phyloP scores from a whole-genome alignment of 2,888 invertebrate genomes.

The Drosophila mercatorum region DNA sequence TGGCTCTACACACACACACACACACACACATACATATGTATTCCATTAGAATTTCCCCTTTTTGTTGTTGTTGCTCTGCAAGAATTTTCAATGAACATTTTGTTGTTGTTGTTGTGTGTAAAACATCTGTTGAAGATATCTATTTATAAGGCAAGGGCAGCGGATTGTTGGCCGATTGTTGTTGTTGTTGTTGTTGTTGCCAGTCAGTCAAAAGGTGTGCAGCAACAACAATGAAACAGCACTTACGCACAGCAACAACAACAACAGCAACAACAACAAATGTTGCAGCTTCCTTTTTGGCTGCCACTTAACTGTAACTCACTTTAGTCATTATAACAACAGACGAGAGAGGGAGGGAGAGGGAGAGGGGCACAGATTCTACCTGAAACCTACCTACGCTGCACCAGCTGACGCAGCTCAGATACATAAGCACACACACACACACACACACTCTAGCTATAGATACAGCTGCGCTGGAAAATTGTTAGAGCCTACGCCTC shows the following conservation, averaged over 20 bases:
- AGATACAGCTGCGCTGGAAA: constrained; percentile 42
- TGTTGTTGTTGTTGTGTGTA: constrained; percentile 10
- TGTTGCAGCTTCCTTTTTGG: constrained; percentile 80
- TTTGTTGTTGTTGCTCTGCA: background rate
- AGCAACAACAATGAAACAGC: constrained; percentile 70
- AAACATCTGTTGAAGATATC: constrained; percentile 50
- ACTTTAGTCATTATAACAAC: constrained; percentile 62
- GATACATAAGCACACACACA: constrained; percentile 25
- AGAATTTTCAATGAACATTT: constrained; percentile 31
- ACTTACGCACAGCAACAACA: constrained; percentile 59
- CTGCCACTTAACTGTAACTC: constrained; percentile 80
- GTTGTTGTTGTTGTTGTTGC: constrained; percentile 10
- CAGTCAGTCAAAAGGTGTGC: constrained; percentile 66
- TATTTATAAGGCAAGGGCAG: constrained; percentile 40
- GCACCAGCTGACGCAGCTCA: constrained; percentile 56
- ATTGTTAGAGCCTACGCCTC: constrained; percentile 33
- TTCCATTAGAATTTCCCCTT: constrained; percentile 15
- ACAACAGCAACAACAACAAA: constrained; percentile 42
- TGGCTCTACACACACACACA: background rate
- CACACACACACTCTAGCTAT: constrained; percentile 22
- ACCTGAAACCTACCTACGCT: constrained; percentile 72
- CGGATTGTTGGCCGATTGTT: constrained; percentile 2
- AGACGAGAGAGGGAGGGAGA: constrained; percentile 8
- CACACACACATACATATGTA: no score
- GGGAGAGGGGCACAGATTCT: constrained; percentile 41